Percentiles rank a stretch among this genome's conserved stretches.
Conservation (phyloP, 1,140 invertebrate species). For the Apis cerana region DNA sequence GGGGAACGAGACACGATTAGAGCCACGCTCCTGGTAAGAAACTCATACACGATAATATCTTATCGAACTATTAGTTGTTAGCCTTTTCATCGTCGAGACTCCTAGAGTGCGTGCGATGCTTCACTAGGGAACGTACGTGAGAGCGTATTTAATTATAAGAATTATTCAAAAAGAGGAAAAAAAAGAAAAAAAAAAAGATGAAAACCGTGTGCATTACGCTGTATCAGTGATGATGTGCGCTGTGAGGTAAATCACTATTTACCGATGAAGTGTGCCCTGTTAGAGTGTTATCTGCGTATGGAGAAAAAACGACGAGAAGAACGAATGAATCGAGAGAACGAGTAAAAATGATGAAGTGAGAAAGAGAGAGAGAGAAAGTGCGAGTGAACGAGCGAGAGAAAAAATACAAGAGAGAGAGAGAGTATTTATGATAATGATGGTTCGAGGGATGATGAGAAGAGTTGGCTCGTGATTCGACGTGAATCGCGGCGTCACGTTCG, state of each 20-base stretch:
- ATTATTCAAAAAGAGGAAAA: slow-evolving; percentile 37
- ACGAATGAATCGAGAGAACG: slow-evolving; percentile 38
- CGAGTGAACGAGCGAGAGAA: too few species aligned
- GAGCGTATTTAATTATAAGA: slow-evolving; percentile 59
- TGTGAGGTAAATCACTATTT: slow-evolving; percentile 56
- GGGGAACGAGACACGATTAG: neutral
- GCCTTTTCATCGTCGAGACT: slow-evolving; percentile 69
- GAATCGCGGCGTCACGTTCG: slow-evolving; percentile 64
- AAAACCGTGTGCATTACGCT: slow-evolving; percentile 66
- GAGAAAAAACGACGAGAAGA: slow-evolving; percentile 34
- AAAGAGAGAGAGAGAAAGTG: neutral
- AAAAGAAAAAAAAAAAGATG: neutral
- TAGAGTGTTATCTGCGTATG: slow-evolving; percentile 23
- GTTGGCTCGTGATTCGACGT: slow-evolving; percentile 68
- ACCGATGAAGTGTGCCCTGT: slow-evolving; percentile 50
- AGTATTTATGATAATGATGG: neutral
- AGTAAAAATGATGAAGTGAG: neutral
- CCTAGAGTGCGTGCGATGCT: slow-evolving; percentile 69
- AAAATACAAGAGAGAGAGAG: neutral
- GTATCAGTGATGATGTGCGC: slow-evolving; percentile 70
- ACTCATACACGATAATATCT: slow-evolving; percentile 60
- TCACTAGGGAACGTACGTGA: slow-evolving; percentile 63
- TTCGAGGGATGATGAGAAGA: slow-evolving; percentile 37
- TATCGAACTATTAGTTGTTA: slow-evolving; percentile 68
- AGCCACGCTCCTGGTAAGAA: slow-evolving; percentile 30